Percentiles rank a stretch among this genome's conserved stretches.
Conservation (phyloP, 92 coral and sea anemone genomes). For the Meandrina meandrites region DNA sequence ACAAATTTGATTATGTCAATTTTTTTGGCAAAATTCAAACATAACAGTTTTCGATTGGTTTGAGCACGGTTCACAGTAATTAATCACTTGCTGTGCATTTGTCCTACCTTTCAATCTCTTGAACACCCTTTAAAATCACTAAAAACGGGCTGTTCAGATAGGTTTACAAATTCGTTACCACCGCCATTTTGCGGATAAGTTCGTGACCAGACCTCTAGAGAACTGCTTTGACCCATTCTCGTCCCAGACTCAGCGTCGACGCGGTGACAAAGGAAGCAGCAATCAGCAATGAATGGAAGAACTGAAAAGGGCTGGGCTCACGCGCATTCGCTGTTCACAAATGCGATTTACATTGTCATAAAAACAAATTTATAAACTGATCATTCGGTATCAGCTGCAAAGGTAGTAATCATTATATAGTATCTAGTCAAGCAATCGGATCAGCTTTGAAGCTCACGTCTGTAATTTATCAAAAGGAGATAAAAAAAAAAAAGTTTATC, state of each 20-base stretch:
- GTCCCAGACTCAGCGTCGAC: neutral
- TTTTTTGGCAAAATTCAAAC: neutral
- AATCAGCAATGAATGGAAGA: too few species aligned
- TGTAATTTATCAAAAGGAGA: neutral
- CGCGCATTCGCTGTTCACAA: too few species aligned
- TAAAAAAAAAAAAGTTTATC: too few species aligned
- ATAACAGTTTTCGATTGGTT: neutral
- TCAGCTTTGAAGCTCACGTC: neutral
- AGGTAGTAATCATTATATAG: neutral
- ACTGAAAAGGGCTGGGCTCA: too few species aligned
- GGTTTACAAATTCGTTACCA: slow-evolving; percentile 3
- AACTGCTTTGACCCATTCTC: neutral
- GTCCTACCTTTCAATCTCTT: slow-evolving; percentile 8
- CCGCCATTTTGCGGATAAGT: slow-evolving; percentile 13
- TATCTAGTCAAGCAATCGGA: neutral
- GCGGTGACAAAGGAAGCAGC: too few species aligned
- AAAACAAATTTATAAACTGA: too few species aligned
- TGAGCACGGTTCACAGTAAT: neutral
- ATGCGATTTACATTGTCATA: too few species aligned
- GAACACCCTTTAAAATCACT: neutral
- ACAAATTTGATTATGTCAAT: too few species aligned
- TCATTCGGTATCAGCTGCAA: neutral
- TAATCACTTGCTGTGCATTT: neutral
- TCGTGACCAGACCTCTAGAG: neutral
- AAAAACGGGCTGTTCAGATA: neutral